Evolutionary conservation across 2,888 invertebrate species (phyloP).

Genomic region (Amblyjoppa fuscipennis): DNA sequence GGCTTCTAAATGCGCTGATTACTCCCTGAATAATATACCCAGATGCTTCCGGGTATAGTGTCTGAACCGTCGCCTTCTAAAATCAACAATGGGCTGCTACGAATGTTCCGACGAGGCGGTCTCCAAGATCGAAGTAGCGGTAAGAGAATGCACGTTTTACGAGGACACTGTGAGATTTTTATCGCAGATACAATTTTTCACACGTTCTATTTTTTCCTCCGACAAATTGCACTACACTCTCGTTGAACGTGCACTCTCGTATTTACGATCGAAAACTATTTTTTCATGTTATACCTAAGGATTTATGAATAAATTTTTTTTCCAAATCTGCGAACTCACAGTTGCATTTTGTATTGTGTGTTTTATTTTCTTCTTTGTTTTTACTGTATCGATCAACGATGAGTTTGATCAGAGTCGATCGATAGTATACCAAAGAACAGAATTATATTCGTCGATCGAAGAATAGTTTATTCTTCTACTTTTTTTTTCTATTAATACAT

Average conservation of each 20-base stretch:
- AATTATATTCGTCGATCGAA: not conserved
- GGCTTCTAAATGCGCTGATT: too few species aligned
- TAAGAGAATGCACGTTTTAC: conserved; percentile 72
- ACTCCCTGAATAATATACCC: too few species aligned
- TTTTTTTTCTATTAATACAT: too few species aligned
- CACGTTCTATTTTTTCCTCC: too few species aligned
- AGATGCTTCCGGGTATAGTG: too few species aligned
- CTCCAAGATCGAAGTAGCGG: conserved; percentile 79
- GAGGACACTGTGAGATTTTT: conserved; percentile 60
- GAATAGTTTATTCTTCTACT: too few species aligned
- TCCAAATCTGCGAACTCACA: not conserved
- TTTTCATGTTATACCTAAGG: conserved; percentile 32
- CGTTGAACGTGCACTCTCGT: conserved; percentile 60
- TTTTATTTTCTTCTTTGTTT: conserved; percentile 9
- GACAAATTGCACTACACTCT: conserved; percentile 48
- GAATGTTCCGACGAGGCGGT: conserved; percentile 79
- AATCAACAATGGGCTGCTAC: conserved; percentile 79
- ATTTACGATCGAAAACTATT: conserved; percentile 33
- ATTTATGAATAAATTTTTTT: not conserved
- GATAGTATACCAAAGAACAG: not conserved
- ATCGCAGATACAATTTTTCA: too few species aligned
- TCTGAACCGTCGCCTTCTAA: conserved; percentile 60
- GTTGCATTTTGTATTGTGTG: not conserved
- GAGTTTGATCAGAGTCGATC: conserved; percentile 16
- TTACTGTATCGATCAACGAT: not conserved